A percentile compares a stretch with the other conserved stretches of the same genome.
phyloP scores from a whole-genome alignment of 2,888 invertebrate genomes.

The Spilarctia lutea region DNA sequence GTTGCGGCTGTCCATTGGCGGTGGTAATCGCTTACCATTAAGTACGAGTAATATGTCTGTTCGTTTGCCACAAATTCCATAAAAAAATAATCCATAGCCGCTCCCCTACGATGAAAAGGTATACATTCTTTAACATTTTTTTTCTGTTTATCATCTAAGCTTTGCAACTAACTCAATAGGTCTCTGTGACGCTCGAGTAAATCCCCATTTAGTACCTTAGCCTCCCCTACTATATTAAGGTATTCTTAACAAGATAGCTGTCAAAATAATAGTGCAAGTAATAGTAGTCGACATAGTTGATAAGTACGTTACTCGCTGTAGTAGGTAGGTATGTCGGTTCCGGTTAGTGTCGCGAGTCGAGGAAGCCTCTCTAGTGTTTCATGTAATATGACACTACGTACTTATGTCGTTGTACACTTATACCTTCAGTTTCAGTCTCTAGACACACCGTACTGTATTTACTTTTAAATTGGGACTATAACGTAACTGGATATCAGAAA shows the following conservation, averaged over 20 bases:
- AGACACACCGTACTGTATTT: neutral
- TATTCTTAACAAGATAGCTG: neutral
- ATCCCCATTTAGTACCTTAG: too few relatives aligned
- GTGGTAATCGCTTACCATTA: too few relatives aligned
- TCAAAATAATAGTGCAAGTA: neutral
- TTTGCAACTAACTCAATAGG: too few relatives aligned
- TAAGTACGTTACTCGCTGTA: conserved; percentile 25
- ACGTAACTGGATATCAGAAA: neutral
- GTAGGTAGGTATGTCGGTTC: conserved; percentile 41
- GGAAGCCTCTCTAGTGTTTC: conserved; percentile 57
- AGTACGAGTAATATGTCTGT: too few relatives aligned
- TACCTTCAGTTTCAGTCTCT: neutral
- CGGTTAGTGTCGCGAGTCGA: conserved; percentile 46
- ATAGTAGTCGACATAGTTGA: conserved; percentile 30
- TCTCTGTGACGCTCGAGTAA: too few relatives aligned
- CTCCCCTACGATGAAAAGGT: too few relatives aligned
- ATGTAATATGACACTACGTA: conserved; percentile 27
- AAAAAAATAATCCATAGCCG: too few relatives aligned
- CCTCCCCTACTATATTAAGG: neutral
- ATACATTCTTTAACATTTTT: too few relatives aligned
- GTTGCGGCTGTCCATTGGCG: too few relatives aligned
- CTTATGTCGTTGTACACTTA: conserved; percentile 4
- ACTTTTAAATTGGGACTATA: neutral
- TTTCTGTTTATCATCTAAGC: too few relatives aligned
- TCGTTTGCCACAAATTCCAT: too few relatives aligned